These are phyloP conservation scores for Cryptocheilus praepositus DNA, from an alignment of 2,888 invertebrate species.

Conservation along the genomic window DNA sequence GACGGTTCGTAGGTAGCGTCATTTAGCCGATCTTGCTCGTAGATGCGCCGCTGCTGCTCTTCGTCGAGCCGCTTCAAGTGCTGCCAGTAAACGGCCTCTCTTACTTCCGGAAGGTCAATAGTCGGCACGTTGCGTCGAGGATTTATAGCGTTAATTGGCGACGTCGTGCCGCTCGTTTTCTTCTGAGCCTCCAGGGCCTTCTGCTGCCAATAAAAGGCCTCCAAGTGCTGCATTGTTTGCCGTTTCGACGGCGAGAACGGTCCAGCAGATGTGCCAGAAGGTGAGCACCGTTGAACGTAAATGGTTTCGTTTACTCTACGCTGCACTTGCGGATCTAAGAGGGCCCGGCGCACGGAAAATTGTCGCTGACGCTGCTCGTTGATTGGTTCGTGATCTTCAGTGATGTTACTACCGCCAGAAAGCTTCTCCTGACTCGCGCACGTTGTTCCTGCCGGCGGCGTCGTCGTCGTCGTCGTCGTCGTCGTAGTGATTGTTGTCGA, in stretches of 20 bases:
- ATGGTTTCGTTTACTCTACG: slow-evolving; percentile 36
- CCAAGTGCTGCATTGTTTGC: slow-evolving; percentile 67
- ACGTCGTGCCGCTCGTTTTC: slow-evolving; percentile 41
- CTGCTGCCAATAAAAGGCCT: slow-evolving; percentile 71
- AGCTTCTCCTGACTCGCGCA: slow-evolving; percentile 3
- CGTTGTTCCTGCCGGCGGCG: no score
- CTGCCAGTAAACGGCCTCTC: slow-evolving; percentile 83
- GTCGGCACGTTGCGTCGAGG: slow-evolving; percentile 43
- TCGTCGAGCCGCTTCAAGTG: slow-evolving; percentile 81
- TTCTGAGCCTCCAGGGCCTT: slow-evolving; percentile 66
- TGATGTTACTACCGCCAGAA: slow-evolving; percentile 14
- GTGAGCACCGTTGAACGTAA: slow-evolving; percentile 30
- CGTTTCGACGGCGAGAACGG: slow-evolving; percentile 63
- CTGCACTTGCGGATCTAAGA: slow-evolving; percentile 19
- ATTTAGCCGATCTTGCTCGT: slow-evolving; percentile 59
- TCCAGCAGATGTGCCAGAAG: background rate
- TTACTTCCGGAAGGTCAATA: slow-evolving; percentile 61
- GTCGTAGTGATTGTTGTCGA: no score
- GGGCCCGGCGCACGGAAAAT: no score
- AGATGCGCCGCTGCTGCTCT: slow-evolving; percentile 74
- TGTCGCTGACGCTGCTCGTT: slow-evolving; percentile 27
- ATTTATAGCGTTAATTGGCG: slow-evolving; percentile 29
- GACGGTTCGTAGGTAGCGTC: slow-evolving; percentile 14
- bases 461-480: no score
- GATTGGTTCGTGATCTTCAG: slow-evolving; percentile 30